Evolutionary conservation across 1,140 invertebrate genomes (phyloP), one percentile per base, ranked within the genome.

Genomic region (Mamestra configurata): DNA sequence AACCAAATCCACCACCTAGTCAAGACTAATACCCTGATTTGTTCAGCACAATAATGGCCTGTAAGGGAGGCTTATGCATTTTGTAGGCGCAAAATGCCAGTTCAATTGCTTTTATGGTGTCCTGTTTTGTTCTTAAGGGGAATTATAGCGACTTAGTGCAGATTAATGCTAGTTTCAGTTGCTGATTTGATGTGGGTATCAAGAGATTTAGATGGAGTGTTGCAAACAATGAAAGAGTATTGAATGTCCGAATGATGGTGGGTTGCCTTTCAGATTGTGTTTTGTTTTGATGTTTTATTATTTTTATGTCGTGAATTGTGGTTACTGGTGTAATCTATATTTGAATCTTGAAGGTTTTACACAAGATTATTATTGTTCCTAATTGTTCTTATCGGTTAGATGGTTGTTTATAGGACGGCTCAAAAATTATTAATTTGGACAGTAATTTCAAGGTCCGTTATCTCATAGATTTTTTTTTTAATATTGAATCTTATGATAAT

Each of bases 31-130:
- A 66, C 76, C 59, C 73, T 85, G 87, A 88, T 88, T 89, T 86
- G 86, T 86, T 85, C 80, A 82, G 80, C 77, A 61, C 83, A 59
- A 80, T 88, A 86, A 88, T 88, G 80, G 84, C 73, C 73, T 79
- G 75, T 84, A 82, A 82, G 79, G 79, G 37, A 68, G 57, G 72
- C 80, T 85, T 86, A 84, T 86, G 82, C 75, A 61, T 57, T 46
- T 81, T 83, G 82, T 83, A 61, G 78, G 79, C 64, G 71, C 77
- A 72, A 80, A n/a, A 78, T 71, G 71, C 49, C 18, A 70, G 31
- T 73, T 77, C 43, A 72, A 79, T 66, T 51, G 77, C 35, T 68
- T 78, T 79, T 82, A 77, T 77, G 53, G 68, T 59, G 40, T 53
- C 49, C 46, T 27, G 35, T 40, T 43, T 68, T 77, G 75, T 77